phyloP scores from a whole-genome alignment of 1,140 invertebrate species.

The Parasteatoda tepidariorum region DNA sequence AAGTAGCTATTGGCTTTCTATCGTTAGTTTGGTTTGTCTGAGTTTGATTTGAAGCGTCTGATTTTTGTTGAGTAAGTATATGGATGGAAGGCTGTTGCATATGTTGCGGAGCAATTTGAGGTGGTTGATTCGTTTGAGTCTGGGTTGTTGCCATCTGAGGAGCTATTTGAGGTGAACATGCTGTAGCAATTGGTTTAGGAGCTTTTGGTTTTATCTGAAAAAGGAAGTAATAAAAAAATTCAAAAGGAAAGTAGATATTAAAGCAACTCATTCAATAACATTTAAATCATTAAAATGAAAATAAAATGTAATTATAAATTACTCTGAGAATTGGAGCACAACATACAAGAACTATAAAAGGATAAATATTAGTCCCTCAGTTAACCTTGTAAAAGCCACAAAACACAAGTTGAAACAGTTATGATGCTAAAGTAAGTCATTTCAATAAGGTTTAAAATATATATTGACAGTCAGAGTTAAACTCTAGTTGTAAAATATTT shows the following conservation, averaged over 20 bases:
- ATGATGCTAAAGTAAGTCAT: too few relatives aligned
- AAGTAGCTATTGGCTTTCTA: background rate
- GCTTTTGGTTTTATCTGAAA: constrained; percentile 32
- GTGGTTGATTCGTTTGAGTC: constrained; percentile 27
- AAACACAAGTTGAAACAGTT: too few relatives aligned
- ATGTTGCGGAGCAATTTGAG: background rate
- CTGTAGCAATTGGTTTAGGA: background rate
- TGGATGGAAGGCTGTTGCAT: background rate
- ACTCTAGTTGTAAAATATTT: too few relatives aligned
- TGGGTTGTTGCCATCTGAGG: constrained; percentile 40
- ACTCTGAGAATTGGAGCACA: too few relatives aligned
- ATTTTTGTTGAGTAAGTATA: constrained; percentile 71
- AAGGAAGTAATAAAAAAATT: background rate
- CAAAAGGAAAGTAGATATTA: background rate
- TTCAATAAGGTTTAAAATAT: too few relatives aligned
- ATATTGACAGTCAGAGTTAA: too few relatives aligned
- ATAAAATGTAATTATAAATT: too few relatives aligned
- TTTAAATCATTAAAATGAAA: too few relatives aligned
- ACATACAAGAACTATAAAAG: too few relatives aligned
- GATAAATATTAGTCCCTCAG: too few relatives aligned
- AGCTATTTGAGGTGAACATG: constrained; percentile 67
- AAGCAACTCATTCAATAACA: too few relatives aligned
- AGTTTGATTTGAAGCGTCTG: constrained; percentile 80
- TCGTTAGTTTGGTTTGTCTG: constrained; percentile 64
- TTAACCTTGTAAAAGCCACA: too few relatives aligned